A percentile compares a stretch with the other conserved stretches of the same genome.
Conservation (phyloP, 92 coral and sea anemone species). For the Metridium senile region DNA sequence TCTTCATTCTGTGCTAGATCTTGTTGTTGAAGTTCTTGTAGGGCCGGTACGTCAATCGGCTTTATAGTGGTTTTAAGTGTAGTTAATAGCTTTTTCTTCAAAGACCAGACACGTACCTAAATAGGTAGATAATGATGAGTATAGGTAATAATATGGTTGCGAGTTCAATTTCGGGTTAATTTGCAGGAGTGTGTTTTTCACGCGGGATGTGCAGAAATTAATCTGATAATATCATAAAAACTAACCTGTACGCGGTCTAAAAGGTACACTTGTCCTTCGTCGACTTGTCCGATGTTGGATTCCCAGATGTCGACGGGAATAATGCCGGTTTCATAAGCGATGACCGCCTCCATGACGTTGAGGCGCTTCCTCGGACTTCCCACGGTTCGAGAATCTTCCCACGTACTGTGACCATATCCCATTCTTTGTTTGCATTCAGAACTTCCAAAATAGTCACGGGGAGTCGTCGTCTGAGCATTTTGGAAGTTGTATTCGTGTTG, state of each 20-base stretch:
- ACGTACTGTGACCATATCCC: slow-evolving; percentile 51
- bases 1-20: no score
- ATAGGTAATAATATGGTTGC: no score
- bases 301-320: slow-evolving; percentile 48
- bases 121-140: no score
- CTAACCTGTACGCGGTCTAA: slow-evolving; percentile 24
- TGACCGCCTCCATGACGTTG: slow-evolving; percentile 19
- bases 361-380: slow-evolving; percentile 26
- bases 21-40: no score
- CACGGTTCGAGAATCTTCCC: slow-evolving; percentile 45
- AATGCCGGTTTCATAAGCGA: slow-evolving; percentile 26
- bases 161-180: no score
- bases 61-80: no score
- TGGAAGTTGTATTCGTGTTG: slow-evolving; percentile 45
- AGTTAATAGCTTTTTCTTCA: no score
- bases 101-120: no score
- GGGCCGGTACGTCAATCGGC: no score
- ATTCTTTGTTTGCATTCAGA: slow-evolving; percentile 40
- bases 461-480: slow-evolving; percentile 19
- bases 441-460: slow-evolving; percentile 41
- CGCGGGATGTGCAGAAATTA: no score
- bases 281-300: slow-evolving; percentile 16
- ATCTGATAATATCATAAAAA: no score
- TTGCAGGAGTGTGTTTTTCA: no score
- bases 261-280: slow-evolving; percentile 24